phyloP scores from a whole-genome alignment of 2,888 invertebrate genomes.

The Formica aserva region DNA sequence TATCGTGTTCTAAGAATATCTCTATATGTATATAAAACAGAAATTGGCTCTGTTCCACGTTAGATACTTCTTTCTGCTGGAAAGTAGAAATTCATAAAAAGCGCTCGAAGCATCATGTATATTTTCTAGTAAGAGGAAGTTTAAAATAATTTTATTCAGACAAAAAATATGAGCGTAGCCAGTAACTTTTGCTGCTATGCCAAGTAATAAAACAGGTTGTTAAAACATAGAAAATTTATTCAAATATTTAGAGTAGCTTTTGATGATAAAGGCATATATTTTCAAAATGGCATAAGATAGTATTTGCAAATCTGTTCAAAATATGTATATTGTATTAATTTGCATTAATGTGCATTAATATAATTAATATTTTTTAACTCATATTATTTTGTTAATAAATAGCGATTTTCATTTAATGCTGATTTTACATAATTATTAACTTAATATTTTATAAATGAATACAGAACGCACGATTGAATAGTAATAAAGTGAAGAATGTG shows the following conservation, averaged over 20 bases:
- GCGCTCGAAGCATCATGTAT: constrained; percentile 24
- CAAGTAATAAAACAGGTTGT: constrained; percentile 38
- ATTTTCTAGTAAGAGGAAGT: constrained; percentile 36
- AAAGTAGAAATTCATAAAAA: constrained; percentile 40
- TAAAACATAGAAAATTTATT: constrained; percentile 38
- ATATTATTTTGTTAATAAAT: not conserved
- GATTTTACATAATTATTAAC: not conserved
- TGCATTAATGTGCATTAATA: not conserved
- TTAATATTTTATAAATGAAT: constrained; percentile 2
- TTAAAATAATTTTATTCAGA: constrained; percentile 47
- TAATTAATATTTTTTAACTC: not conserved
- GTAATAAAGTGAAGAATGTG: not conserved
- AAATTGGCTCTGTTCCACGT: constrained; percentile 63
- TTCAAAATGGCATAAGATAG: not conserved
- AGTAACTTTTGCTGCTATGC: constrained; percentile 34
- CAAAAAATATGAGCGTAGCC: constrained; percentile 30
- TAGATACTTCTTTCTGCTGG: constrained; percentile 17
- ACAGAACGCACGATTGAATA: constrained; percentile 13
- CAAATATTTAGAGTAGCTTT: constrained; percentile 11
- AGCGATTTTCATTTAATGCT: not conserved
- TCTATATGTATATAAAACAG: constrained; percentile 63
- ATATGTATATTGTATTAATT: not conserved
- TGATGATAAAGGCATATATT: constrained; percentile 24
- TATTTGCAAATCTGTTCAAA: not conserved
- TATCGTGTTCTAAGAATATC: constrained; percentile 65